Conservation (phyloP, 2,113 vertebrate species). For the Otus sunia region DNA sequence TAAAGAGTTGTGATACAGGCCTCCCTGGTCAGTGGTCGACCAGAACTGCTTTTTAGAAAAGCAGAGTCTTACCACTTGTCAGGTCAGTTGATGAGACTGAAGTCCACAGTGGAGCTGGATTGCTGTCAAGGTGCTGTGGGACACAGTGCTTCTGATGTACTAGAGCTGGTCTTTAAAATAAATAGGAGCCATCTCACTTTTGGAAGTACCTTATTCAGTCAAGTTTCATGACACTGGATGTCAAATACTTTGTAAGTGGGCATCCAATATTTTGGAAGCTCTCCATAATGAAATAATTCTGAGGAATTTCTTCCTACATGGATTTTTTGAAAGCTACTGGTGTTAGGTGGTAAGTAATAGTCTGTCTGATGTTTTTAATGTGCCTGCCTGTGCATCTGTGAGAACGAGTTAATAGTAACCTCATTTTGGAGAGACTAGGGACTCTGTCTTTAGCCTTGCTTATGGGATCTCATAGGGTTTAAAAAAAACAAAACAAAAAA, state of each 20-base stretch:
- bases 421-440: neutral
- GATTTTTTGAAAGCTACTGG: neutral
- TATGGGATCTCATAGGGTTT: neutral
- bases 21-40: neutral
- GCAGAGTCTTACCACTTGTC: accelerated
- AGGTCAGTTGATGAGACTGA: neutral
- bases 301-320: neutral
- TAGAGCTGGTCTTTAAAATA: neutral
- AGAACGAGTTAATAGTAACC: neutral
- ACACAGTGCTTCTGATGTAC: neutral
- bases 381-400: neutral
- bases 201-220: neutral
- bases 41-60: neutral
- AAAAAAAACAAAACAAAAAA: no score
- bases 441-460: neutral
- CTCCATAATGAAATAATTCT: neutral
- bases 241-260: neutral
- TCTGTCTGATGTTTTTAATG: neutral
- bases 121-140: neutral
- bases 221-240: neutral
- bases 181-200: neutral
- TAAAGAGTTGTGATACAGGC: neutral
- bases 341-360: neutral
- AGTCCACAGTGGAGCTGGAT: neutral
- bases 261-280: neutral